Conservation (phyloP, 2,888 invertebrate genomes). For the Gerris lacustris region DNA sequence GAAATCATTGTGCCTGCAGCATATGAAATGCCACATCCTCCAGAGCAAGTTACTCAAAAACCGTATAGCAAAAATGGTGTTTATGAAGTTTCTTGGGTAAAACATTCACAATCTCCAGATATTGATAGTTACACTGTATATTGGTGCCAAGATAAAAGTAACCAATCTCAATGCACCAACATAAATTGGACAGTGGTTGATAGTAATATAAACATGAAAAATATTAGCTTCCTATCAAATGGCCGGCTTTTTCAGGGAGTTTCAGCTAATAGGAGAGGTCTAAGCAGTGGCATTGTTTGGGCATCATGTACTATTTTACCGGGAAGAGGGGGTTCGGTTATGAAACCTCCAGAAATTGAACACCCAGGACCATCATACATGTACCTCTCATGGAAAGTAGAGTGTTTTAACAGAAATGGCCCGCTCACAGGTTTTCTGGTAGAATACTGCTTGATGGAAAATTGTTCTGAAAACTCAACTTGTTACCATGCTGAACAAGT, state of each 20-base stretch:
- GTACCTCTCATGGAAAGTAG: conserved; percentile 62
- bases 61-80: conserved; percentile 52
- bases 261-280: conserved; percentile 54
- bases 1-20: not conserved
- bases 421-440: conserved; percentile 61
- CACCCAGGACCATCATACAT: conserved; percentile 41
- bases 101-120: conserved; percentile 38
- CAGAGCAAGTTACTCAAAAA: conserved; percentile 57
- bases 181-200: conserved; percentile 48
- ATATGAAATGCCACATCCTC: conserved; percentile 36
- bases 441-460: conserved; percentile 41
- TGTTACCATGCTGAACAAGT: not conserved
- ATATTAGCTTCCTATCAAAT: conserved; percentile 45
- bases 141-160: conserved; percentile 54
- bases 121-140: conserved; percentile 60
- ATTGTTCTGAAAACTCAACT: not conserved
- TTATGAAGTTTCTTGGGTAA: conserved; percentile 63
- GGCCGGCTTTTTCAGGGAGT: conserved; percentile 59
- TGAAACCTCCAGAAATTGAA: not conserved
- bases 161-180: conserved; percentile 46
- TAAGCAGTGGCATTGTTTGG: conserved; percentile 77
- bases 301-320: conserved; percentile 56
- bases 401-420: conserved; percentile 59
- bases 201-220: conserved; percentile 41
- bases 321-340: conserved; percentile 34